Evolutionary conservation across 2,113 vertebrate species (phyloP), one percentile per base, ranked within the genome.

Genomic region (Rhabdornis inornatus): DNA sequence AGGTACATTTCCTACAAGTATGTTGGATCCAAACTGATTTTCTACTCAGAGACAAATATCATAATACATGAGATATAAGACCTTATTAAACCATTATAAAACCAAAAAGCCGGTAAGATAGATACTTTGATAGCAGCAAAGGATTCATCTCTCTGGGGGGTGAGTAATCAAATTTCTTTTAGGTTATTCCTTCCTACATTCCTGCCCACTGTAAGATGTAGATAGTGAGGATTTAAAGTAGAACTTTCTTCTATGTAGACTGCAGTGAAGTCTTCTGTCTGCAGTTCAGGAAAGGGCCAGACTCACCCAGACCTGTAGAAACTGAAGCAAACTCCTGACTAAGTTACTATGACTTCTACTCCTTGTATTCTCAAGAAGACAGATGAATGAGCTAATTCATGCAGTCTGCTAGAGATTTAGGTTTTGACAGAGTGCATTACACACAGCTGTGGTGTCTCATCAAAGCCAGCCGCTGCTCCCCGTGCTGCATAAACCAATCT

Each of bases 31-130:
- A 75, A 76, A 82, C 3, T 45, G 60, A 33, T 63, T 79, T 79
- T 50, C 7, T 66, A 42, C 12, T 70, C 16, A 13, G 42, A 35
- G n/a, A 13, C 6, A 60, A 74, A 85, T 20, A 5, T n/a, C 13
- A 11, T 20, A 33, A 40, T 40, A 17, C 7, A 23, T 19, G 27
- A 74, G 50, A 42, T 50, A 18, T 4, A 33, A 12, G 8, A 44
- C 24, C 23, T 80, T 70, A 37, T 11, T 28, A 72, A 78, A 40
- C 28, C 3, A 9, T 33, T n/a, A 42, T 45, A n/a, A 37, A 64
- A 71, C 2, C 2, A 22, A 82, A 78, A 30, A 1, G 1, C 2
- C 4, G 9, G 14, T 53, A 66, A 61, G 4, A 20, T 3, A 74
- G 24, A 33, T 52, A n/a, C 11, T 40, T 39, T 8, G 9, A 28